phyloP scores from a whole-genome alignment of 2,797 vertebrate genomes.

The Paratrypauchen microcephalus region DNA sequence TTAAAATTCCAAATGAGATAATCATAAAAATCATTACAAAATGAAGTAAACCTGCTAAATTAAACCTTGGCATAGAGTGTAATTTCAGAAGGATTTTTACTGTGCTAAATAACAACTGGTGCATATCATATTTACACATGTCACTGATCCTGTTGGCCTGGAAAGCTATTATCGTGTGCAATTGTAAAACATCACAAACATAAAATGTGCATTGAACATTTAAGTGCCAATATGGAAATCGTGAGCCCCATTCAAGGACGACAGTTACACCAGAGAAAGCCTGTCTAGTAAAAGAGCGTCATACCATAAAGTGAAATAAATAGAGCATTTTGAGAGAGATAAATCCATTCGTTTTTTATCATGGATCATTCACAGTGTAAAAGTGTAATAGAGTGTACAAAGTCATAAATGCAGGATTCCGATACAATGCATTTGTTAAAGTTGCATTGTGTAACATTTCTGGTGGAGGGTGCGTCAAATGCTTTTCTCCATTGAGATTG shows the following conservation, averaged over 20 bases:
- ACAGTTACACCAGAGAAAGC: conserved; percentile 17
- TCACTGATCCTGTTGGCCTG: conserved; percentile 39
- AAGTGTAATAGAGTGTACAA: conserved; percentile 51
- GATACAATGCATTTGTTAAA: not conserved
- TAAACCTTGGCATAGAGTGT: not conserved
- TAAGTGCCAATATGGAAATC: conserved; percentile 45
- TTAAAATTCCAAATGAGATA: too few relatives aligned
- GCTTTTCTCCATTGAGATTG: too few relatives aligned
- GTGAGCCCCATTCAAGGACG: conserved; percentile 60
- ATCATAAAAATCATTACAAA: not conserved
- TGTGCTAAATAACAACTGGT: conserved; percentile 16
- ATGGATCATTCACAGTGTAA: conserved; percentile 49
- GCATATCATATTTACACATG: conserved; percentile 43
- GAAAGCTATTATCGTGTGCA: conserved; percentile 48
- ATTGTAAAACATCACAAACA: conserved; percentile 50
- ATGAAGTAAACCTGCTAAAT: too few relatives aligned
- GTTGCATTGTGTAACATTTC: too few relatives aligned
- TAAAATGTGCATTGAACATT: conserved; percentile 51
- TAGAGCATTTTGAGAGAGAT: conserved; percentile 37
- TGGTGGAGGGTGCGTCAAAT: too few relatives aligned
- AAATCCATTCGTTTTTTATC: conserved; percentile 48
- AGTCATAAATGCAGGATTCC: conserved; percentile 38
- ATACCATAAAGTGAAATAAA: conserved; percentile 37
- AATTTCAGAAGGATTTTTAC: not conserved
- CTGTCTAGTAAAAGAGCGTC: conserved; percentile 35